A percentile compares a stretch with the other conserved stretches of the same genome.
phyloP scores from a whole-genome alignment of 2,888 invertebrate genomes.

The Scaptomyza parva region DNA sequence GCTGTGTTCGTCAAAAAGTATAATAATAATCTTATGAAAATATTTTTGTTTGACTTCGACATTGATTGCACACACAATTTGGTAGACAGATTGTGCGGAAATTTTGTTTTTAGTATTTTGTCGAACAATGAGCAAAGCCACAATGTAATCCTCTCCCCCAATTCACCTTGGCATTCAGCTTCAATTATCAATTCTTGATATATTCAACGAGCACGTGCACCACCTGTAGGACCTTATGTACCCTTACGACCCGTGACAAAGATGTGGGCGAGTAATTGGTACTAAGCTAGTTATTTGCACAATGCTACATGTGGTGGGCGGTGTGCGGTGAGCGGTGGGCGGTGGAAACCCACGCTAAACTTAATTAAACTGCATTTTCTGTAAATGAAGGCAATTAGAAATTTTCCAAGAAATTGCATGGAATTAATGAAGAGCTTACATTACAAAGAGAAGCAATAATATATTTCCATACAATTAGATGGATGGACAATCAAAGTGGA shows the following conservation, averaged over 20 bases:
- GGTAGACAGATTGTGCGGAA: background rate
- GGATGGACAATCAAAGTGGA: no score
- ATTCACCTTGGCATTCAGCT: background rate
- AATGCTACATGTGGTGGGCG: no score
- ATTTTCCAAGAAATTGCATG: constrained; percentile 5
- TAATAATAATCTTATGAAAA: background rate
- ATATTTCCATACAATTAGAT: background rate
- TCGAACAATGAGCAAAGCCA: background rate
- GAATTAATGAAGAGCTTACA: constrained; percentile 17
- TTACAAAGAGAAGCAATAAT: no score
- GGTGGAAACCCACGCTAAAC: background rate
- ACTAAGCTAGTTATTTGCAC: background rate
- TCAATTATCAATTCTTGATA: background rate
- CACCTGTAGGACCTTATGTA: background rate
- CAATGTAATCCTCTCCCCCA: background rate
- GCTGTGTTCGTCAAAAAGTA: no score
- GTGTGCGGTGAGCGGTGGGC: background rate
- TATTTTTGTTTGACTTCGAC: background rate
- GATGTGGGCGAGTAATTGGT: background rate
- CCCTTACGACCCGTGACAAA: background rate
- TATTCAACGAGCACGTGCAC: background rate
- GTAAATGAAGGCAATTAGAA: constrained; percentile 8
- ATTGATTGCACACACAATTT: background rate
- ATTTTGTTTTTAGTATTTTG: background rate
- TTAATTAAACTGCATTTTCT: constrained; percentile 21